phyloP scores from a whole-genome alignment of 2,797 vertebrate genomes.

The Oreochromis grahami region DNA sequence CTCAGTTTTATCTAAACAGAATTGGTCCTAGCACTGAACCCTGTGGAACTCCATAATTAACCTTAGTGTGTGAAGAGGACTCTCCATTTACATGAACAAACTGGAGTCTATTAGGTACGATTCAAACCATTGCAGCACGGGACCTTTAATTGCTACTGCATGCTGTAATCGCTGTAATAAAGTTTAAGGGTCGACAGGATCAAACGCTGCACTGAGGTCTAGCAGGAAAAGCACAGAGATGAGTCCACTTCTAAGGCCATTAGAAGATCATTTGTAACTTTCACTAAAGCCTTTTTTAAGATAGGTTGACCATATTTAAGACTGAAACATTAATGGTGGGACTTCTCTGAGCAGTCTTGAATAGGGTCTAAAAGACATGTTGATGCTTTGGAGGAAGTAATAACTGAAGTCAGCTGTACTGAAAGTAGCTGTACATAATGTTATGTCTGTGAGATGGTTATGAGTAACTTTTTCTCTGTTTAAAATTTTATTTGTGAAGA shows the following conservation, averaged over 20 bases:
- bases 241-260: neutral
- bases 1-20: neutral
- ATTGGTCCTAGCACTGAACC: neutral
- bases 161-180: neutral
- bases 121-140: neutral
- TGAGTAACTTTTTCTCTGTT: neutral
- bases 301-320: neutral
- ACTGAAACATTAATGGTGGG: neutral
- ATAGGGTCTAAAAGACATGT: neutral
- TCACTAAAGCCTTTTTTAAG: neutral
- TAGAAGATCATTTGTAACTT: neutral
- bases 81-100: neutral
- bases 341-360: neutral
- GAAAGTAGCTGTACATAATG: neutral
- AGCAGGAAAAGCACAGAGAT: neutral
- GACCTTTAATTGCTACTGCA: neutral
- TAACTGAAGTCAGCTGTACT: neutral
- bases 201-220: neutral
- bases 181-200: neutral
- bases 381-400: neutral
- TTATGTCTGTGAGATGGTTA: neutral
- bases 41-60: neutral
- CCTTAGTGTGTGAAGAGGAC: neutral
- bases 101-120: neutral
- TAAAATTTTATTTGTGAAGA: neutral